Base-by-base conservation (phyloP, 1,140 invertebrate genomes). In the Rhizoglyphus robini region DNA sequence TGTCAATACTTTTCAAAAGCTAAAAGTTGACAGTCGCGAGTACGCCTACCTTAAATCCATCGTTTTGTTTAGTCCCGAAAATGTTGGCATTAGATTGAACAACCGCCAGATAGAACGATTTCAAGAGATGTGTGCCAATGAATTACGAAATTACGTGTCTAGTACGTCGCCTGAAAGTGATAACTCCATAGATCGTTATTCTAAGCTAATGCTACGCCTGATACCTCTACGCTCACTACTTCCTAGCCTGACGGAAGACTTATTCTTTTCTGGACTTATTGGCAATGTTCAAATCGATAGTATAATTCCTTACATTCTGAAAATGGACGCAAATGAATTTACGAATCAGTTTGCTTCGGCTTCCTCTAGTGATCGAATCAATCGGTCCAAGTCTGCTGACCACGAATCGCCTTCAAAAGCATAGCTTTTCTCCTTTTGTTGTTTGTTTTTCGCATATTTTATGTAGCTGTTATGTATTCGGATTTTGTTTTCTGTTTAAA, bases 231-330 rank as follows among this genome's bases (percentile, higher is more conserved):
- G 88, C 49, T 83, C 83, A 47, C 83, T 94, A 71, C 83, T 86
- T 58, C 83, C 86, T 1, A 77, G 82, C 38, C 82, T 90, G 38
- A 81, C 95, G 70, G 92, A 95, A 76, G 90, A 96, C 73, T 79
- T 96, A 34, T 95, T 96, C 77, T 93, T 93, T 75, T 85, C 89
- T 15, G 88, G 89, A 23, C 81, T 95, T 36, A 86, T 93, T 38
- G 90, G 90, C n/a, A 88, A 86, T 73, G 85, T 92, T 65, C 88
- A 88, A 77, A 90, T 96, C 65, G 88, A 92, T 74, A 89, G 85
- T 74, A 86, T 93, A 68, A 88, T 95, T 75, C 91, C 91, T 64
- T 92, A 90, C 73, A 86, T 95, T 72, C 81, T 95, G 65, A 84
- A 85, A 69, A 89, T 91, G 85, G 84, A 84, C 61, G 73, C 77